Base-by-base conservation (phyloP, 2,888 invertebrate genomes). In the Drosophila mulleri region DNA sequence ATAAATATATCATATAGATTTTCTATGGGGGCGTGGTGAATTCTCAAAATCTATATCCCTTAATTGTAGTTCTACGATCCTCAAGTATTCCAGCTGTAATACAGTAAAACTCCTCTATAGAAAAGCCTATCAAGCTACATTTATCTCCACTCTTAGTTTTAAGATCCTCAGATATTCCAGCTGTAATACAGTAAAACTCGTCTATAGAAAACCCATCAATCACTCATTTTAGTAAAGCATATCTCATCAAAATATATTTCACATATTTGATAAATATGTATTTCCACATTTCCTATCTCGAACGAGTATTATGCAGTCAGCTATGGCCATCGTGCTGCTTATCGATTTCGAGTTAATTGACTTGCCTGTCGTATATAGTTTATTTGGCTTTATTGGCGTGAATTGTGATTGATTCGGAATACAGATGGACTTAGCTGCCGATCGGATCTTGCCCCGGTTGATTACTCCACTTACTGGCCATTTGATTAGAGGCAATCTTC, bases 361-460 rank as follows among this genome's bases (percentile, higher is more conserved):
- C 68, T 85, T 77, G 62, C 71, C 48, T 11, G 26, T 26, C n/a
- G 29, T n/a, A 48, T 48, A 50, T 12, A 18, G 48, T 50, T 61
- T 62, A 67, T 67, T 67, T 61, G 61, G 41, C 68, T 58, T 73
- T 72, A 69, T 79, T 75, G 50, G 26, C 6, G 50, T 16, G 72
- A 70, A 83, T 90, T 80, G 80, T 90, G 89, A 87, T 87, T 90
- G 84, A 90, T 90, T 81, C 72, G 73, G 66, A 67, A 81, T 83
- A 59, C 70, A 74, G 68, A 87, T 68, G 67, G 61, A 50, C 37
- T 37, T 58, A 35, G 64, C 56, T 57, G 44, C 54, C 60, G 72
- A 83, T 79, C 74, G 61, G 70, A 89, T 89, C 79, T 72, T 45
- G 63, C 39, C 39, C 62, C 47, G 57, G 59, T 67, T 78, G 87